Evolutionary conservation across 2,113 vertebrate genomes (phyloP).

Genomic region (Butorides virescens): DNA sequence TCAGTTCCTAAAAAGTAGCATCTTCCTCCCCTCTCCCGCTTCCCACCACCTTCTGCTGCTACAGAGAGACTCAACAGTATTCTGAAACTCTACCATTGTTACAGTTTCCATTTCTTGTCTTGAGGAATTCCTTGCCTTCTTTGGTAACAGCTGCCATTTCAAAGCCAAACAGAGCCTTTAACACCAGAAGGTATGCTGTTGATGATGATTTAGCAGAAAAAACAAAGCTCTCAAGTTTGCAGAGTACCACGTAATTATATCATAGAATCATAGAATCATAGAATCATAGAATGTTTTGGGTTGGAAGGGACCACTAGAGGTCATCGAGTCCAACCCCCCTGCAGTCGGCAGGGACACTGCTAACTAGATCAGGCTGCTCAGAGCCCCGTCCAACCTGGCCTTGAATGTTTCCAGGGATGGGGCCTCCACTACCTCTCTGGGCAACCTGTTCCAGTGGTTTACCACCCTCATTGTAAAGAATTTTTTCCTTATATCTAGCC

Average conservation of each 20-base stretch:
- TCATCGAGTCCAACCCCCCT: too few relatives aligned
- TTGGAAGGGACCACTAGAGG: too few relatives aligned
- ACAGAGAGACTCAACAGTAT: background rate
- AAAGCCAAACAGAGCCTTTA: background rate
- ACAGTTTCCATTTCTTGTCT: background rate
- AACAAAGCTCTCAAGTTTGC: background rate
- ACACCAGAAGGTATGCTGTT: background rate
- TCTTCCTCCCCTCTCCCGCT: rapidly evolving
- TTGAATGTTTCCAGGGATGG: too few relatives aligned
- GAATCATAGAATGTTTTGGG: too few relatives aligned
- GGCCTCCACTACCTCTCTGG: too few relatives aligned
- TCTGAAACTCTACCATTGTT: background rate
- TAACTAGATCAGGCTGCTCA: too few relatives aligned
- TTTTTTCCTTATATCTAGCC: too few relatives aligned
- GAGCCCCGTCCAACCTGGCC: too few relatives aligned
- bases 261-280: too few relatives aligned
- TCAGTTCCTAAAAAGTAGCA: background rate
- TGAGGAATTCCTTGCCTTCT: background rate
- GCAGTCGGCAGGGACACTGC: too few relatives aligned
- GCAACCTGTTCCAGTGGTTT: too few relatives aligned
- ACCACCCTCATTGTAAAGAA: too few relatives aligned
- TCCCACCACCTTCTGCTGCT: background rate
- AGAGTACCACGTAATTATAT: background rate
- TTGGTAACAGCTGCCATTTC: background rate
- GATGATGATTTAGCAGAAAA: background rate